phyloP scores from a whole-genome alignment of 2,113 vertebrate species.

The Lophotis ruficrista region DNA sequence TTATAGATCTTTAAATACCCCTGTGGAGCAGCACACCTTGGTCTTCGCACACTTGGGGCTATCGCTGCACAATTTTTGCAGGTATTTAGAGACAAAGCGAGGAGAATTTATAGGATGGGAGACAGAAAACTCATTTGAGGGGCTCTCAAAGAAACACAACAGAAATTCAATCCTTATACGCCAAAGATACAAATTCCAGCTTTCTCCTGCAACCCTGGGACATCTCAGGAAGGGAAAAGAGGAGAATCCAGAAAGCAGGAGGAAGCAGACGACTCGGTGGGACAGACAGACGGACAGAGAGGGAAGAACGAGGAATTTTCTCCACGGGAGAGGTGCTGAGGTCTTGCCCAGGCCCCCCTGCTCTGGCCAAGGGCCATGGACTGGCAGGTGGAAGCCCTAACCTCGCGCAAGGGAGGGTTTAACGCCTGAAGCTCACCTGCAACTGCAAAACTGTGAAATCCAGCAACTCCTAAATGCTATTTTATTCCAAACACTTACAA shows the following conservation, averaged over 20 bases:
- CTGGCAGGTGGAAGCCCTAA: not conserved
- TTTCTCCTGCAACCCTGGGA: not conserved
- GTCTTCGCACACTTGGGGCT: not conserved
- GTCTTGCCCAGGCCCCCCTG: not conserved
- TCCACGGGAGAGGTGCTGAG: not conserved
- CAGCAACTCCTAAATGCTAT: not conserved
- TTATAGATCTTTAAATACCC: not conserved
- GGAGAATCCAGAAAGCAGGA: not conserved
- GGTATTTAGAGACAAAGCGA: not conserved
- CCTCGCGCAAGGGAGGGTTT: not conserved
- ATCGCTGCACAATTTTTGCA: not conserved
- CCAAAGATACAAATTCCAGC: not conserved
- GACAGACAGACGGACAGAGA: not conserved
- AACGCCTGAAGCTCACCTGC: rapidly evolving
- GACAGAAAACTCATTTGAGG: not conserved
- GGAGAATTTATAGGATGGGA: not conserved
- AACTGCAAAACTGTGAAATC: not conserved
- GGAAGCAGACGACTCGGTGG: not conserved
- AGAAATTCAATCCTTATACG: not conserved
- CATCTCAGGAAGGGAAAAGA: not conserved
- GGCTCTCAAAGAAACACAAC: not conserved
- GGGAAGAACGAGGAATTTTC: not conserved
- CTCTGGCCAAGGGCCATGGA: not conserved
- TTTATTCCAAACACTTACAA: not conserved
- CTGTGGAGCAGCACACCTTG: not conserved